A percentile compares a stretch with the other conserved stretches of the same genome.
These are phyloP conservation scores for Heterohyrax brucei DNA, from an alignment of 2,797 vertebrate species.

Conservation along the genomic window DNA sequence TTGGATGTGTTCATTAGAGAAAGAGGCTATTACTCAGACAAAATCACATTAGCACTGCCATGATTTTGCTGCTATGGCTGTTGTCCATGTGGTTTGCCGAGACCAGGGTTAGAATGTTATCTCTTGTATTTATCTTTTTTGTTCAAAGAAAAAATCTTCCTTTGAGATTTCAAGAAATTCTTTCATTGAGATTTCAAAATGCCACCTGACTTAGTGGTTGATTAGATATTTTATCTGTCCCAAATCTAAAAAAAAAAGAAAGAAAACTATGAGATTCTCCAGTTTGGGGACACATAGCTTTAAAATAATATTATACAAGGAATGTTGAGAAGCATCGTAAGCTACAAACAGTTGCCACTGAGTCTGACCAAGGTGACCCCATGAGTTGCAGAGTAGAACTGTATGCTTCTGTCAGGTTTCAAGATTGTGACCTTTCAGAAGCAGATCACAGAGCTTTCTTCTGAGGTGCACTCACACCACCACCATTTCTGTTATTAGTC, in stretches of 20 bases:
- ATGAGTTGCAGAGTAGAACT: neutral
- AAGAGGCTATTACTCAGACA: slow-evolving; percentile 57
- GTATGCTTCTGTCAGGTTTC: neutral
- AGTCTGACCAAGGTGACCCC: too few relatives aligned
- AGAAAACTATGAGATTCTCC: neutral
- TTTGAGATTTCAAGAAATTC: slow-evolving; percentile 50
- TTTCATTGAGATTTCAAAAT: slow-evolving; percentile 33
- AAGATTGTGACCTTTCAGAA: neutral
- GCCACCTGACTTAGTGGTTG: neutral
- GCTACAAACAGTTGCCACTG: neutral
- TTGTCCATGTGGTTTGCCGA: accelerated
- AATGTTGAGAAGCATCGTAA: neutral
- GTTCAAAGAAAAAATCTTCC: slow-evolving; percentile 8
- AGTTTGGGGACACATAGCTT: neutral
- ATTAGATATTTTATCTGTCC: slow-evolving; percentile 40
- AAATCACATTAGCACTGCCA: neutral
- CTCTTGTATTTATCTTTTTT: neutral
- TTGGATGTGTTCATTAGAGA: slow-evolving; percentile 47
- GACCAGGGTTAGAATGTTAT: neutral
- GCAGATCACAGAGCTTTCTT: neutral
- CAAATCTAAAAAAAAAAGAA: neutral
- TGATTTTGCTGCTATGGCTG: neutral
- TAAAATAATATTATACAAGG: neutral
- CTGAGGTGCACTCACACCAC: neutral
- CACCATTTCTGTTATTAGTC: neutral